phyloP scores from a whole-genome alignment of 2,888 invertebrate species.

The Mythimna lalbum region DNA sequence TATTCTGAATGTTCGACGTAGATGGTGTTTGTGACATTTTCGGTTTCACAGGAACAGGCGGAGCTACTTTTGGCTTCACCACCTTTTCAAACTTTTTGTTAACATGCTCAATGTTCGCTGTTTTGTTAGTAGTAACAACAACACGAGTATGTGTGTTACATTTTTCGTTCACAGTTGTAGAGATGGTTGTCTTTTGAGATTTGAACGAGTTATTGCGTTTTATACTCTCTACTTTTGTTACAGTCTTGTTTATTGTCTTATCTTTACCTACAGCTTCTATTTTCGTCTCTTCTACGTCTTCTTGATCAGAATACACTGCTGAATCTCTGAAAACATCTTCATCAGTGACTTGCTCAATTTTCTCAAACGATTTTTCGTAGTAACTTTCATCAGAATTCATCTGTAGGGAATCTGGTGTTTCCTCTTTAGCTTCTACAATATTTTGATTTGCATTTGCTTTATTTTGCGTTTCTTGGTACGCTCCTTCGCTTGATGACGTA shows the following conservation, averaged over 20 bases:
- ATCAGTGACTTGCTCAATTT: conserved; percentile 93
- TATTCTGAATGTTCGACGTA: conserved; percentile 68
- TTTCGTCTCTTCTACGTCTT: conserved; percentile 86
- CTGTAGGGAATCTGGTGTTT: conserved; percentile 60
- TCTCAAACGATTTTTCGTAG: conserved; percentile 94
- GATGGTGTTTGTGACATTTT: conserved; percentile 78
- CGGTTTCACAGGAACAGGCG: conserved; percentile 93
- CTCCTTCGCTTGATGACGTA: conserved; percentile 90
- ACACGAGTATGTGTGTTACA: conserved; percentile 69
- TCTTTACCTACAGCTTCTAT: conserved; percentile 62
- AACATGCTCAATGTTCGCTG: conserved; percentile 63
- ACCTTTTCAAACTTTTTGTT: conserved; percentile 71
- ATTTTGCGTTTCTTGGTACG: conserved; percentile 76
- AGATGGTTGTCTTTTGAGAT: conserved; percentile 72
- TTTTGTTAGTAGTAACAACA: conserved; percentile 66
- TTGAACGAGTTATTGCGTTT: conserved; percentile 79
- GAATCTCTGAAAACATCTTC: conserved; percentile 94
- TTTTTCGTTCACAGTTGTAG: conserved; percentile 72
- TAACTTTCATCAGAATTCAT: conserved; percentile 92
- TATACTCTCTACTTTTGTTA: conserved; percentile 77
- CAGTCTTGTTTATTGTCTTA: conserved; percentile 72
- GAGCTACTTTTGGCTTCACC: conserved; percentile 90
- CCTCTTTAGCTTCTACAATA: conserved; percentile 60
- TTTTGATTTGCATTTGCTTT: conserved; percentile 66
- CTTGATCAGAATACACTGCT: conserved; percentile 95